Percentiles rank a stretch among this genome's conserved stretches.
Conservation (phyloP, 1,140 invertebrate genomes). For the Laupala kohalensis region DNA sequence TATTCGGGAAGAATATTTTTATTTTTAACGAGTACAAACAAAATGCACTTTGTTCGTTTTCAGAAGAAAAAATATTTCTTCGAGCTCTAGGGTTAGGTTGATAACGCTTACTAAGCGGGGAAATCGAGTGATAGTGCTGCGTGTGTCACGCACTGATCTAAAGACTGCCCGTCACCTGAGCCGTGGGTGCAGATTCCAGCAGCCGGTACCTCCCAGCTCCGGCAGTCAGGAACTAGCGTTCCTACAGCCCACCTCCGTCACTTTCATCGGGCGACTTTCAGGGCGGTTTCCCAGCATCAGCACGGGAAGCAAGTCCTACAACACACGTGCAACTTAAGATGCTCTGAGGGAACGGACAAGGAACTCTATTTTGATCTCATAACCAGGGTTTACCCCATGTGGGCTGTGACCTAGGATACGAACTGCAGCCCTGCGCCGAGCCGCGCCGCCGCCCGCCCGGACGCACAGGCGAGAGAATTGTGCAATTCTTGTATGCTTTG, state of each 20-base stretch:
- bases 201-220: too few relatives aligned
- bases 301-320: too few relatives aligned
- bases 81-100: not conserved
- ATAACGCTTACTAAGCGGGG: not conserved
- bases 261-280: too few relatives aligned
- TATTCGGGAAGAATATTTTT: too few relatives aligned
- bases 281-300: too few relatives aligned
- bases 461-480: not conserved
- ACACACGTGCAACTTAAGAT: not conserved
- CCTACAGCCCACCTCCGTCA: too few relatives aligned
- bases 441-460: too few relatives aligned
- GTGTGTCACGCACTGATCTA: not conserved
- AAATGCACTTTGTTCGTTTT: not conserved
- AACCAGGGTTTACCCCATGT: conserved; percentile 8
- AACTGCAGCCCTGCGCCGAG: too few relatives aligned
- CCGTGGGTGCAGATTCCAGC: not conserved
- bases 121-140: not conserved
- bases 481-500: not conserved
- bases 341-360: not conserved
- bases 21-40: not conserved
- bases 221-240: too few relatives aligned
- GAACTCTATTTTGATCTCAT: conserved; percentile 10
- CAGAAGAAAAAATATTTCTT: not conserved
- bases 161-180: not conserved
- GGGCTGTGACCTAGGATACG: conserved; percentile 9